Base-by-base conservation (phyloP, 1,140 invertebrate genomes). In the Caenorhabditis tropicalis region DNA sequence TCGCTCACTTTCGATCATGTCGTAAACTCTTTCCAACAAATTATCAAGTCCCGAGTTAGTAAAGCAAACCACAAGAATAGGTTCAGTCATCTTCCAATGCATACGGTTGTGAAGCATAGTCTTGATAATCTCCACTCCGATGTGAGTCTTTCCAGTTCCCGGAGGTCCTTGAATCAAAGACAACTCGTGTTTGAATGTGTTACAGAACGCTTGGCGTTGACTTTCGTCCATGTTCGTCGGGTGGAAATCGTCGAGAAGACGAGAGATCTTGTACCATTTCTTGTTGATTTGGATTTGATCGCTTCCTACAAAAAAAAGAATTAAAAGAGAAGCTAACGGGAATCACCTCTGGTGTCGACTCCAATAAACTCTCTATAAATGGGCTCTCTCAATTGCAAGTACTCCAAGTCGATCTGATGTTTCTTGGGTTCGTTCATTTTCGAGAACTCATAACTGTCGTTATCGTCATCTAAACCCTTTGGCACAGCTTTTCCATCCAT, bases 41-140 rank as follows among this genome's bases (percentile, higher is more conserved):
- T 96, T 95, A 92, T 96, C 95, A 2, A 96, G 90, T 0, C 95
- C 95, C 91, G 96, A 95, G 90, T 96, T 96, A 0, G 95, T 96
- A 87, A 94, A 95, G 88, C 95, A 95, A 27, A 96, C 93, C 15
- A 96, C 92, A 2, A 96, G 91, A 81, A 96, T 94, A 5, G 94
- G 94, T n/a, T 85, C 92, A 91, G 27, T 92, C 89, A 91, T 24
- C 90, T 82, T 70, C 86, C 79, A 87, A 9, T 82, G 43, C 24
- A 12, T 16, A 19, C 60, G 16, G 46, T 89, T 89, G 16, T 80
- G 65, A 21, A 89, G 53, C 6, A 88, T 81, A n/a, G 88, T 31
- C 9, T 74, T 51, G 6, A 92, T 10, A 89, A 89, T 83, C 12
- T 95, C 91, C 2, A 88, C 82, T 2, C 94, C 95, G n/a, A 95